Evolutionary conservation across 2,797 vertebrate species (phyloP).

Genomic region (Clarias fuscus): DNA sequence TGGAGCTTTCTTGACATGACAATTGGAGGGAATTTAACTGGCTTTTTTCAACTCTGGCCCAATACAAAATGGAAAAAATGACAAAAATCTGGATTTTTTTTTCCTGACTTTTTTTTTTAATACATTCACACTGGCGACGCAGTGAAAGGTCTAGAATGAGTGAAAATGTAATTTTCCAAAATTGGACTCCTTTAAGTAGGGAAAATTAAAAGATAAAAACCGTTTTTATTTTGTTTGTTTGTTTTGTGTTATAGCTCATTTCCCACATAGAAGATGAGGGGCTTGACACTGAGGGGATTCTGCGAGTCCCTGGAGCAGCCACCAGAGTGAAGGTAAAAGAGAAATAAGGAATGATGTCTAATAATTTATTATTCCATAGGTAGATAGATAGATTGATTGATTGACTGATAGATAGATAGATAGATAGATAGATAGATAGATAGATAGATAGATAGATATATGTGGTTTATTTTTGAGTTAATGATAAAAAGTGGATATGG

Average conservation of each 20-base stretch:
- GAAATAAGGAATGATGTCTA: neutral
- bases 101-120: no score
- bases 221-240: neutral
- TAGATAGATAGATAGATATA: neutral
- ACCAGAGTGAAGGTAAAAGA: constrained; percentile 87
- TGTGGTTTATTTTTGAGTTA: no score
- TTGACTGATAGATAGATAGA: neutral
- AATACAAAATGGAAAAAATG: no score
- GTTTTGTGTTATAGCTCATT: constrained; percentile 76
- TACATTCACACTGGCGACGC: no score
- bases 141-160: no score
- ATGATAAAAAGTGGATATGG: no score
- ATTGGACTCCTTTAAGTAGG: neutral
- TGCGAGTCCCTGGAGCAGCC: constrained; percentile 91
- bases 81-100: no score
- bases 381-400: neutral
- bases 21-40: no score
- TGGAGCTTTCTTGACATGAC: no score
- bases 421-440: neutral
- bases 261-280: constrained; percentile 86
- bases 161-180: no score
- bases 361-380: neutral
- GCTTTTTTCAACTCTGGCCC: no score
- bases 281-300: constrained; percentile 91
- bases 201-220: neutral